These are phyloP conservation scores for Formica selysi DNA, from an alignment of 1,140 invertebrate genomes.

Conservation along the genomic window DNA sequence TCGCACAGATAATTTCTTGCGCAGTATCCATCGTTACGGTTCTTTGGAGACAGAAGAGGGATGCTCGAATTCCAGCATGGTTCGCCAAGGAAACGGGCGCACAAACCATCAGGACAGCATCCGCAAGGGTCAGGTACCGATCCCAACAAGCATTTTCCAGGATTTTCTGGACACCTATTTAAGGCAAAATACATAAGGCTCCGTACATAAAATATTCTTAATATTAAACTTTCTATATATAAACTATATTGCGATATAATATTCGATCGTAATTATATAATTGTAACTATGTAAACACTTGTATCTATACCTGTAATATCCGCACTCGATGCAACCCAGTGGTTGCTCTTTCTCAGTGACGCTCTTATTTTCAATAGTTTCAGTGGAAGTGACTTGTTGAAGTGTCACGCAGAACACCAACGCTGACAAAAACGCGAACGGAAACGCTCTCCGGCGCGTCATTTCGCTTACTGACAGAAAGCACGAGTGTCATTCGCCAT, in stretches of 20 bases:
- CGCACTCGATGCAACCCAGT: slow-evolving; percentile 76
- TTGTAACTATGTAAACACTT: background rate
- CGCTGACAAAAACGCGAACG: slow-evolving; percentile 62
- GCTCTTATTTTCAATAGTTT: slow-evolving; percentile 42
- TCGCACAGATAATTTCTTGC: slow-evolving; percentile 80
- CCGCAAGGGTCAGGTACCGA: slow-evolving; percentile 87
- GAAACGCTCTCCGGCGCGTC: slow-evolving; percentile 74
- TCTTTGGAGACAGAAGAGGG: slow-evolving; percentile 72
- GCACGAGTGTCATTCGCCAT: slow-evolving; percentile 43
- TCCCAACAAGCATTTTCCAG: slow-evolving; percentile 84
- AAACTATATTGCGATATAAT: background rate
- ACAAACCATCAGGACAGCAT: slow-evolving; percentile 87
- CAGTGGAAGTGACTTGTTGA: slow-evolving; percentile 38
- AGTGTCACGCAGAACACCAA: slow-evolving; percentile 48
- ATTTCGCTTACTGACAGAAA: slow-evolving; percentile 77
- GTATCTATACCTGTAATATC: slow-evolving; percentile 75
- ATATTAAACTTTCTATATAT: background rate
- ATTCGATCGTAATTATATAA: background rate
- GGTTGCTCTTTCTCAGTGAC: slow-evolving; percentile 45
- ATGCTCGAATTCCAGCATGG: slow-evolving; percentile 86
- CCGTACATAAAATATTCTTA: background rate
- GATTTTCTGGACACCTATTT: slow-evolving; percentile 79
- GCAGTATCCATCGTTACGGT: slow-evolving; percentile 80
- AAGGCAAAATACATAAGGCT: background rate
- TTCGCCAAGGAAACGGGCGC: slow-evolving; percentile 87